phyloP scores from a whole-genome alignment of 2,888 invertebrate genomes.

The Marasmarcha lunaedactyla region DNA sequence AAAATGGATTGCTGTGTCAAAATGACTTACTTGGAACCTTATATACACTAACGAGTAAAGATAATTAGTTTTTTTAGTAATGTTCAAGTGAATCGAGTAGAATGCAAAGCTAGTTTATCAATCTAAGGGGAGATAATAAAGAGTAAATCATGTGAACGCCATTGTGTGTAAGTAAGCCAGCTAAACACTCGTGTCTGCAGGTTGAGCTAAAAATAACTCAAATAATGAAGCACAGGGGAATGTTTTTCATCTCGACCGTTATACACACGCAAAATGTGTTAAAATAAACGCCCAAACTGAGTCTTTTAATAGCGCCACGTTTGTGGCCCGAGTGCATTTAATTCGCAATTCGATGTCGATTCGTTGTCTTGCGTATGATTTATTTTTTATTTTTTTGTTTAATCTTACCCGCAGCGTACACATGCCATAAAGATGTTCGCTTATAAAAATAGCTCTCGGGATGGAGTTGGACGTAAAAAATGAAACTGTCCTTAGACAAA shows the following conservation, averaged over 20 bases:
- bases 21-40: conserved; percentile 30
- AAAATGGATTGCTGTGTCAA: conserved; percentile 37
- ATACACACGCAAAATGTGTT: conserved; percentile 65
- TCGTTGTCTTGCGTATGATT: conserved; percentile 46
- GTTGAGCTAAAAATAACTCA: conserved; percentile 65
- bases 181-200: conserved; percentile 54
- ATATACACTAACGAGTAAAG: conserved; percentile 15
- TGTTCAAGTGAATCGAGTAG: neutral
- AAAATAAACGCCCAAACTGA: conserved; percentile 63
- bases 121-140: conserved; percentile 22
- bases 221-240: conserved; percentile 68
- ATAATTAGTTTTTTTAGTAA: neutral
- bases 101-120: neutral
- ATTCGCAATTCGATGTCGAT: conserved; percentile 52
- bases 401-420: conserved; percentile 31
- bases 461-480: conserved; percentile 29
- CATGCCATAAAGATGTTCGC: conserved; percentile 41
- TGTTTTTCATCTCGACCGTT: conserved; percentile 67
- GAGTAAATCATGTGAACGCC: conserved; percentile 45
- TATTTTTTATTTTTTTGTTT: conserved; percentile 40
- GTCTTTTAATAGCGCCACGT: conserved; percentile 62
- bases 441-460: conserved; percentile 32
- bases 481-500: conserved; percentile 19
- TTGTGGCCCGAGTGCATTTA: conserved; percentile 48
- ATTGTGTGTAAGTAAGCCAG: conserved; percentile 55